Evolutionary conservation across 2,113 vertebrate species (phyloP).

Genomic region (Nycticryphes semicollaris): DNA sequence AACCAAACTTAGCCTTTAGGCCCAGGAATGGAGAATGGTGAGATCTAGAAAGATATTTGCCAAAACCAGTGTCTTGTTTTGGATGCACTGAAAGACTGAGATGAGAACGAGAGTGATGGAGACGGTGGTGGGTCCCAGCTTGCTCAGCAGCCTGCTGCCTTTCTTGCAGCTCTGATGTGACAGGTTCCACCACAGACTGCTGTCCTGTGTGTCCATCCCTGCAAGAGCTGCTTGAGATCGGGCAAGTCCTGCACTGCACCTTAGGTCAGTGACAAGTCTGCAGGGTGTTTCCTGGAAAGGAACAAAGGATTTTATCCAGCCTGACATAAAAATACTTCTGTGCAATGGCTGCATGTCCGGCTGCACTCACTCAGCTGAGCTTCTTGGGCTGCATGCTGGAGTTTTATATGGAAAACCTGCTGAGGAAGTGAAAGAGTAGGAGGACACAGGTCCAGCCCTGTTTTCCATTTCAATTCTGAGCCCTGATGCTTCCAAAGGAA

Average conservation of each 20-base stretch:
- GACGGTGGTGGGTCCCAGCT: not conserved
- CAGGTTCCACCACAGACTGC: not conserved
- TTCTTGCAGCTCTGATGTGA: too few species aligned
- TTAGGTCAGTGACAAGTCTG: not conserved
- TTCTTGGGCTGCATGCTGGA: not conserved
- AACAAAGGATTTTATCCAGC: not conserved
- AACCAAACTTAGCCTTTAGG: not conserved
- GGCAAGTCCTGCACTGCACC: fast-evolving
- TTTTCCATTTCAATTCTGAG: not conserved
- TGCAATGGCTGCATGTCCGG: not conserved
- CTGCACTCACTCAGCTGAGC: not conserved
- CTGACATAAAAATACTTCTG: not conserved
- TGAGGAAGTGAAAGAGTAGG: not conserved
- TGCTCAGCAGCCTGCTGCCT: not conserved
- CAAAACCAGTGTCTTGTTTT: not conserved
- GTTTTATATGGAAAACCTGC: not conserved
- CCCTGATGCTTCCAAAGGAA: not conserved
- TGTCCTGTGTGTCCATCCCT: too few species aligned
- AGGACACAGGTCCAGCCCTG: fast-evolving
- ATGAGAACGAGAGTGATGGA: not conserved
- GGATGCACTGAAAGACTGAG: not conserved
- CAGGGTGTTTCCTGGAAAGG: not conserved
- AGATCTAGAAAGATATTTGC: not conserved
- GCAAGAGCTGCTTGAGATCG: not conserved
- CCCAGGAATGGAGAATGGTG: not conserved